phyloP scores from a whole-genome alignment of 2,888 invertebrate species.

The Fabriciana adippe region DNA sequence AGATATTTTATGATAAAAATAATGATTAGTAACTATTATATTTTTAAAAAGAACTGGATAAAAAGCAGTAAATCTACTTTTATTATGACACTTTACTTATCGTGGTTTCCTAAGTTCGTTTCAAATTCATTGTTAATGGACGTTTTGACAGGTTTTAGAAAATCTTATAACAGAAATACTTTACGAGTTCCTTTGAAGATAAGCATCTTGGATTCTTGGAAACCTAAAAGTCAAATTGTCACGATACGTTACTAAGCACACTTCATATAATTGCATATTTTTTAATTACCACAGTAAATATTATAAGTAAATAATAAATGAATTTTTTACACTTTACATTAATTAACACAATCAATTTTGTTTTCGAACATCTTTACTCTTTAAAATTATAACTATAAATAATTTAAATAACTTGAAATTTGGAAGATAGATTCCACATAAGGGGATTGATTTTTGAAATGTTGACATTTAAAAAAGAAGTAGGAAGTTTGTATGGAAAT shows the following conservation, averaged over 20 bases:
- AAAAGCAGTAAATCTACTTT: conserved; percentile 23
- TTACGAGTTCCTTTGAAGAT: conserved; percentile 39
- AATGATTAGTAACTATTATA: background rate
- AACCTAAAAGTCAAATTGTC: conserved; percentile 6
- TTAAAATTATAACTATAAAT: too few species aligned
- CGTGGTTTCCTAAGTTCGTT: conserved; percentile 12
- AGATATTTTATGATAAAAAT: background rate
- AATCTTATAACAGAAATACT: conserved; percentile 31
- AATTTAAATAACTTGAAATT: too few species aligned
- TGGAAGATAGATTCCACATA: too few species aligned
- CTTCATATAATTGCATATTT: too few species aligned
- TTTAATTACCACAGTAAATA: too few species aligned
- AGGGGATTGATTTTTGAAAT: too few species aligned
- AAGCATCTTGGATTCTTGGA: conserved; percentile 24
- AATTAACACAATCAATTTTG: too few species aligned
- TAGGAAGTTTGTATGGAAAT: too few species aligned
- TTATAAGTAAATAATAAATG: too few species aligned
- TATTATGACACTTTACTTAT: conserved; percentile 22
- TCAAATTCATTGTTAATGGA: conserved; percentile 25
- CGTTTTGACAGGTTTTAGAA: conserved; percentile 27
- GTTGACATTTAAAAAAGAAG: too few species aligned
- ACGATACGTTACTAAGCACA: conserved; percentile 2
- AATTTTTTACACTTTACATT: too few species aligned
- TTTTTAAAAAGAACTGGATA: conserved; percentile 12
- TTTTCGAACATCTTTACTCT: too few species aligned